Conservation (phyloP, 2,113 vertebrate species). For the Tilapia sparmanii region DNA sequence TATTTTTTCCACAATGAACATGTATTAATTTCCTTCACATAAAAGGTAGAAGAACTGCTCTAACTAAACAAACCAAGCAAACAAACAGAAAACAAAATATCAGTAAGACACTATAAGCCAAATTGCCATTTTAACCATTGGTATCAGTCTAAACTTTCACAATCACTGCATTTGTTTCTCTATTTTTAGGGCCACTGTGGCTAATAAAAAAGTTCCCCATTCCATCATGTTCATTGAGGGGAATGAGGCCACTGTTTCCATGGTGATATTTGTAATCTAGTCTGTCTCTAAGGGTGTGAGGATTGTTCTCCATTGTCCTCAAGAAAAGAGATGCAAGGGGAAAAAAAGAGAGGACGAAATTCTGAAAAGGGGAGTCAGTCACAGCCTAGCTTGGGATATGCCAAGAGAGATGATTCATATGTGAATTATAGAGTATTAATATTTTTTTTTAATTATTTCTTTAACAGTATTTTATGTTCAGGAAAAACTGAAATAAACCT, state of each 20-base stretch:
- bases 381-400: not conserved
- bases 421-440: not conserved
- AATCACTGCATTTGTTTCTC: not conserved
- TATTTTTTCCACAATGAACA: not conserved
- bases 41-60: not conserved
- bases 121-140: not conserved
- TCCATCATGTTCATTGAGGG: conserved; percentile 12
- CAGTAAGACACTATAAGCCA: not conserved
- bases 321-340: not conserved
- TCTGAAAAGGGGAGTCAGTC: not conserved
- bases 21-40: not conserved
- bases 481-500: not conserved
- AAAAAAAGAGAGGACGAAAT: not conserved
- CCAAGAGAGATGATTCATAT: not conserved
- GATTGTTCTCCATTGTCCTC: conserved; percentile 19
- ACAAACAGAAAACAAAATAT: not conserved
- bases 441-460: fast-evolving
- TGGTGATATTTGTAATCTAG: conserved; percentile 39
- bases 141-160: not conserved
- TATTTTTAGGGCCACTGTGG: not conserved
- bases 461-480: not conserved
- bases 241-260: conserved; percentile 37
- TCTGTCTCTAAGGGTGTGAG: conserved; percentile 31
- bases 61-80: not conserved
- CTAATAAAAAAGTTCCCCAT: conserved; percentile 8